Percentiles rank a stretch among this genome's conserved stretches.
phyloP scores from a whole-genome alignment of 2,113 vertebrate genomes.

The Pluvianellus socialis region DNA sequence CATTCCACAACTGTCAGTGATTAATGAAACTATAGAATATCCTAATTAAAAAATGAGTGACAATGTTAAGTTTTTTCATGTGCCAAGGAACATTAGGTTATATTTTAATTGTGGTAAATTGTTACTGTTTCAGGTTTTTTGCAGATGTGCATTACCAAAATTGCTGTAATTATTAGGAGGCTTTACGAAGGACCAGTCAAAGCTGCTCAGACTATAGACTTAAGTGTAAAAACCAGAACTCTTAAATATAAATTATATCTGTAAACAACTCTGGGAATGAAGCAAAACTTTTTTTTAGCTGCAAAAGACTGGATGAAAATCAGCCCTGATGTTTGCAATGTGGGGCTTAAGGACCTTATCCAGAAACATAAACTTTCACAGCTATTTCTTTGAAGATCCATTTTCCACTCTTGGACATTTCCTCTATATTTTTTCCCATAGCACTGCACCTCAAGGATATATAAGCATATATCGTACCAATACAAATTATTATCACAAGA shows the following conservation, averaged over 20 bases:
- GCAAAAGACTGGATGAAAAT: background rate
- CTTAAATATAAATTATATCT: background rate
- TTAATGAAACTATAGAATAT: conserved; percentile 8
- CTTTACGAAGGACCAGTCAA: background rate
- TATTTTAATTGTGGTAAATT: background rate
- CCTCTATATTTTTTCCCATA: background rate
- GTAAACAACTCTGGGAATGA: background rate
- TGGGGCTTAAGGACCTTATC: background rate
- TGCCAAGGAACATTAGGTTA: background rate
- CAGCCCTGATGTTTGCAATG: background rate
- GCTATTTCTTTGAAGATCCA: background rate
- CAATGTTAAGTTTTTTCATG: background rate
- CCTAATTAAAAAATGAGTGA: conserved; percentile 23
- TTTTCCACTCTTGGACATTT: background rate
- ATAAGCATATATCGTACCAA: background rate
- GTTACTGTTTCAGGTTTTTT: background rate
- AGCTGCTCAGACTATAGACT: background rate
- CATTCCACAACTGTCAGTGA: background rate
- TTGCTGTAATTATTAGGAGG: background rate
- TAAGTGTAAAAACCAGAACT: background rate
- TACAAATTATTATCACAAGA: background rate
- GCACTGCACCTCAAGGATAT: background rate
- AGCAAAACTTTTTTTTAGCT: background rate
- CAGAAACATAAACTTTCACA: background rate
- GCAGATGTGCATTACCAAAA: background rate